These are phyloP conservation scores for Marasmarcha lunaedactyla DNA, from an alignment of 2,888 invertebrate genomes.

Conservation along the genomic window DNA sequence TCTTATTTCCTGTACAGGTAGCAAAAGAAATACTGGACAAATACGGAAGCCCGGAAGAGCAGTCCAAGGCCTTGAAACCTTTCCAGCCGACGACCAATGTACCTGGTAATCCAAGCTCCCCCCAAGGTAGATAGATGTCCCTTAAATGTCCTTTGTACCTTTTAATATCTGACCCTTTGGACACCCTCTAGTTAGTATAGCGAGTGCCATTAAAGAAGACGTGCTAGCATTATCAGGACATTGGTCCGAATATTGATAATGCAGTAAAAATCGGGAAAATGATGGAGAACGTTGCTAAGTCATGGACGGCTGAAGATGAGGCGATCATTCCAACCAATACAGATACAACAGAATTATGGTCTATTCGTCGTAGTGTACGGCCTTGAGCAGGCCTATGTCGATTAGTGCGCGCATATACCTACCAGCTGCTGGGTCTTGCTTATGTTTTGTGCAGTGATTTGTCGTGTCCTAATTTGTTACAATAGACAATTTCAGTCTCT, in stretches of 20 bases:
- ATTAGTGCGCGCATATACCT: too few relatives aligned
- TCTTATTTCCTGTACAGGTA: constrained; percentile 58
- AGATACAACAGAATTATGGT: constrained; percentile 96
- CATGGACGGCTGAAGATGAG: constrained; percentile 78
- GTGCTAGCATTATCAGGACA: too few relatives aligned
- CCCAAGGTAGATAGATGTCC: constrained; percentile 39
- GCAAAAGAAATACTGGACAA: constrained; percentile 91
- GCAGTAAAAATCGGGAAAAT: background rate
- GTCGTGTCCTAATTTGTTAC: too few relatives aligned
- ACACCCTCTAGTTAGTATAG: too few relatives aligned
- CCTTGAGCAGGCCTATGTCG: too few relatives aligned
- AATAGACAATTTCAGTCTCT: too few relatives aligned
- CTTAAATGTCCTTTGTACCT: constrained; percentile 10
- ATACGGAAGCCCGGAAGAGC: constrained; percentile 71
- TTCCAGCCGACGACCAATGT: constrained; percentile 39
- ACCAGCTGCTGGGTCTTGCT: too few relatives aligned
- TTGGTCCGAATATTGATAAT: too few relatives aligned
- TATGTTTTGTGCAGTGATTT: too few relatives aligned
- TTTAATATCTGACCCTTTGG: too few relatives aligned
- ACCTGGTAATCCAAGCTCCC: constrained; percentile 39
- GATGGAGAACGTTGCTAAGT: constrained; percentile 40
- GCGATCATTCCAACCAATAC: constrained; percentile 97
- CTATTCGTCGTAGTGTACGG: too few relatives aligned
- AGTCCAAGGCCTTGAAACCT: constrained; percentile 42
- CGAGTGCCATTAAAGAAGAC: too few relatives aligned